Base-by-base conservation (phyloP, 2,888 invertebrate species). In the Apodemia zela region DNA sequence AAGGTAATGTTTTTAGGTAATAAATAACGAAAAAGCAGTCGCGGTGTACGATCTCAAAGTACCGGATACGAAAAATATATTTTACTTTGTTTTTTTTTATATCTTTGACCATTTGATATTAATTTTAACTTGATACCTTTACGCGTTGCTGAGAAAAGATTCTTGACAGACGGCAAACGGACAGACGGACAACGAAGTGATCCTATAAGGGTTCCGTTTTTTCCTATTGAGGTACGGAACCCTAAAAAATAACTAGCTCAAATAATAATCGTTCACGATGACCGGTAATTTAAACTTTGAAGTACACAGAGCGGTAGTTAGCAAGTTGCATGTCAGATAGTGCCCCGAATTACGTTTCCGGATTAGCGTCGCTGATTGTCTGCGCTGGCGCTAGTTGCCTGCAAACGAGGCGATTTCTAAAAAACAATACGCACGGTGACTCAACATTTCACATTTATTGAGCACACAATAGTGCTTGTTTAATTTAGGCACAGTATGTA, bases 301-400 rank as follows among this genome's bases (percentile, higher is more conserved):
- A 49, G 51, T 21, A 51, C 51, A 18, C 18, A 18, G 49, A 18
- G 21, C 21, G 3, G 54, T 54, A 54, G 25, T 29, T 54, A 54
- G 7, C n/a, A 21, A 25, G 54, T 54, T 15, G 21, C 25, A 54
- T 54, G 54, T 54, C 54, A 54, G 62, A 21, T n/a, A 45, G 45
- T 66, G 80, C 68, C 78, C 82, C 76, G 79, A 82, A 85, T 85
- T 75, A 75, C 73, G 71, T 76, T 81, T 85, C 84, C 85, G 81
- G 75, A 82, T 81, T 82, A 85, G 73, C 73, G 33, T 33, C 33
- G 62, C 21, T 29, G 25, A 58, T 38, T 42, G 11, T 59, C 54
- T 33, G 57, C 60, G 60, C 64, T 54, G 58, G 62, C 63, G 51
- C 61, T 21, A n/a, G 60, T 25, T 42, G 29, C 18, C 38, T 15